Conservation (phyloP, 1,140 invertebrate species). For the Chrysopa pallens region DNA sequence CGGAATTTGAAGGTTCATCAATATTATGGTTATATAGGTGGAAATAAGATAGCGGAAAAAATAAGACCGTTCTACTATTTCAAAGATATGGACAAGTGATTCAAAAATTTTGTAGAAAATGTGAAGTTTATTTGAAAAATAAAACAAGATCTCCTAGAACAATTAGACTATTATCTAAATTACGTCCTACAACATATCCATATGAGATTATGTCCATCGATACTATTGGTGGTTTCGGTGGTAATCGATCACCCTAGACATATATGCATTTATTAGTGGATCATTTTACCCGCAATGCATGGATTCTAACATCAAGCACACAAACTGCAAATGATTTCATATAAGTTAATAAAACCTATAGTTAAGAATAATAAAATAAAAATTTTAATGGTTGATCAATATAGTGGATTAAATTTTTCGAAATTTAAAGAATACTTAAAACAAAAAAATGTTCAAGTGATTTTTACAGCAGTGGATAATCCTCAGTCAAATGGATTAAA, state of each 20-base stretch:
- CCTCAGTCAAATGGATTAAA: not conserved
- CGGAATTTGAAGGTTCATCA: conserved; percentile 8
- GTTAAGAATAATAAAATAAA: too few species aligned
- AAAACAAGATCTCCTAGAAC: conserved; percentile 17
- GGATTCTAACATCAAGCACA: too few species aligned
- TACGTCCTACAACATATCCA: conserved; percentile 17
- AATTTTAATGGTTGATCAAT: too few species aligned
- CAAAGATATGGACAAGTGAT: conserved; percentile 11
- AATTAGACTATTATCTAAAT: conserved; percentile 12
- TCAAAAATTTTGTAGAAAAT: conserved; percentile 12
- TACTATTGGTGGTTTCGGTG: conserved; percentile 15
- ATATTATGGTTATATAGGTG: conserved; percentile 10
- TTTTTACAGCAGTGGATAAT: not conserved
- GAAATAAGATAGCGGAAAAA: conserved; percentile 10
- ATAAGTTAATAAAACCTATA: too few species aligned
- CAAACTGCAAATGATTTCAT: too few species aligned
- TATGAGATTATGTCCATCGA: conserved; percentile 22
- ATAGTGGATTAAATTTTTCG: too few species aligned
- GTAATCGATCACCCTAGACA: conserved; percentile 14
- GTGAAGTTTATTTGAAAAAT: conserved; percentile 19
- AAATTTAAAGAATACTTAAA: not conserved
- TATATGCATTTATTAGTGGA: conserved; percentile 15
- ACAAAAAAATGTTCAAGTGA: not conserved
- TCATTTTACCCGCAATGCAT: conserved; percentile 4
- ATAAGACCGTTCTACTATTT: conserved; percentile 10